These are phyloP conservation scores for Ptychodera flava DNA, from an alignment of 35 echinoderm and acorn worm genomes.

Conservation along the genomic window DNA sequence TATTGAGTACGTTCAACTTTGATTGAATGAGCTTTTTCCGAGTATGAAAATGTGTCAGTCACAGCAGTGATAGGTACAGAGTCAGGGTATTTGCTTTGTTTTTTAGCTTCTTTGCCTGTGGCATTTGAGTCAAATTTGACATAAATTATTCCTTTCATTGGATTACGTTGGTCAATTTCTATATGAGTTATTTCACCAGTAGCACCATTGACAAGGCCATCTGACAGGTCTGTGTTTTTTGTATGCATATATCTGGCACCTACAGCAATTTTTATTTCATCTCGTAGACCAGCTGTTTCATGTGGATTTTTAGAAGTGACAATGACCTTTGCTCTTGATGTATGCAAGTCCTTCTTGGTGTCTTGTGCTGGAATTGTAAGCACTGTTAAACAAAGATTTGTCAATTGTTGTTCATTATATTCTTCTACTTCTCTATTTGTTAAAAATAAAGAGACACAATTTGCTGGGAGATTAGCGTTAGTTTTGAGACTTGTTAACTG, in stretches of 20 bases:
- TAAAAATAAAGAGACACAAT: neutral
- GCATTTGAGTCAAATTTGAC: neutral
- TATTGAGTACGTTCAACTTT: neutral
- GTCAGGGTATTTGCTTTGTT: neutral
- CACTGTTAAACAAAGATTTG: neutral
- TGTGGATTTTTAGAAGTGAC: neutral
- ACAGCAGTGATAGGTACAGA: neutral
- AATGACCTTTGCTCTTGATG: neutral
- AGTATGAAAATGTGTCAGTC: neutral
- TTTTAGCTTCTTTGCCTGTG: neutral
- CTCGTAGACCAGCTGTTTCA: neutral
- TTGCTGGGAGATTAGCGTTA: neutral
- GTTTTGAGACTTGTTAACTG: neutral
- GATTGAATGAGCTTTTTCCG: neutral
- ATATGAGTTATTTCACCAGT: neutral
- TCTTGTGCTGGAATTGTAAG: neutral
- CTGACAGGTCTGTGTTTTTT: neutral
- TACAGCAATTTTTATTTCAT: neutral
- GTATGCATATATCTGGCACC: neutral
- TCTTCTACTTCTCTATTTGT: neutral
- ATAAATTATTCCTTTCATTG: neutral
- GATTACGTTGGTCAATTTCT: neutral
- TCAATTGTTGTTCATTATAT: neutral
- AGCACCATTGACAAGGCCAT: neutral
- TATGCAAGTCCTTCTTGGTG: neutral